A percentile compares a stretch with the other conserved stretches of the same genome.
These are phyloP conservation scores for Vireo griseus DNA, from an alignment of 2,797 vertebrate species.

Conservation along the genomic window DNA sequence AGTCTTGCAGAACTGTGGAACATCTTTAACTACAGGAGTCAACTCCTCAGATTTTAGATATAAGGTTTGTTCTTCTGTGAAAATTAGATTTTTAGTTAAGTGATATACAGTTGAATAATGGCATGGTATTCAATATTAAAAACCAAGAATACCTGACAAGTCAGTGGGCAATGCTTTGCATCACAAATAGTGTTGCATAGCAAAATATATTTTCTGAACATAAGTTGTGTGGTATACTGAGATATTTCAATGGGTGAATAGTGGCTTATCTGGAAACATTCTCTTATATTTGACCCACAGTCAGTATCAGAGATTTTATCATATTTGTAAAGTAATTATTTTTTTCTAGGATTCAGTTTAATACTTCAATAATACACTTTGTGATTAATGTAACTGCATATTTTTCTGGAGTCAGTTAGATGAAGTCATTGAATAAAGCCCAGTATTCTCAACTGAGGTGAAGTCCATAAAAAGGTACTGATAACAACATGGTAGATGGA, in stretches of 20 bases:
- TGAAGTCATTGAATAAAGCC: neutral
- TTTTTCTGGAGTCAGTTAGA: neutral
- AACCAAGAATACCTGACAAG: neutral
- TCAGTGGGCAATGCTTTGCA: neutral
- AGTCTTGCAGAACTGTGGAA: constrained; percentile 32
- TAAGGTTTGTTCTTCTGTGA: constrained; percentile 21
- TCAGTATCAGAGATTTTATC: neutral
- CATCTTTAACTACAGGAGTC: neutral
- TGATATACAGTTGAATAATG: neutral
- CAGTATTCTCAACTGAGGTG: neutral
- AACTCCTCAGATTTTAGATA: neutral
- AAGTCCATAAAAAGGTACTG: neutral
- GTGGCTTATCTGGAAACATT: neutral
- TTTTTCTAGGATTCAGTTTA: neutral
- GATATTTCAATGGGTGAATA: neutral
- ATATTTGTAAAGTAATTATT: neutral
- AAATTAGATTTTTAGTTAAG: constrained; percentile 40
- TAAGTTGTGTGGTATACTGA: neutral
- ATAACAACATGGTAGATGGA: neutral
- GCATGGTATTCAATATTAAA: neutral
- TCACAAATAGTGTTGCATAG: neutral
- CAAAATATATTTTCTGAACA: neutral
- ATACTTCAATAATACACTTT: neutral
- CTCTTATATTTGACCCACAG: neutral
- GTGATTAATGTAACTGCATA: neutral